Conservation (phyloP, 2,888 invertebrate genomes). For the Platycnemis pennipes region DNA sequence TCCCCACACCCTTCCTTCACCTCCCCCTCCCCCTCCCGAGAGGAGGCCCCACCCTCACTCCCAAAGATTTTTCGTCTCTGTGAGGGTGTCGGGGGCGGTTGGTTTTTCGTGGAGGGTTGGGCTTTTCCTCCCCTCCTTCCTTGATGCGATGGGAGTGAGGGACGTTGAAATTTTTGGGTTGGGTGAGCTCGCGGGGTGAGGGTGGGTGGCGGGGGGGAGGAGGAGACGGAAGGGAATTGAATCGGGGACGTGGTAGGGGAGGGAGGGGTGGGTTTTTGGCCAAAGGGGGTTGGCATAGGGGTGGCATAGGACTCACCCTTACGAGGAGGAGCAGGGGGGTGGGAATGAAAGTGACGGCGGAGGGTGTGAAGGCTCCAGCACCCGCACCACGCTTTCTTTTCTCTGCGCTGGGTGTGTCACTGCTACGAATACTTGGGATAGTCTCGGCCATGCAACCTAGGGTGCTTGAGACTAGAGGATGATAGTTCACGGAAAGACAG, state of each 20-base stretch:
- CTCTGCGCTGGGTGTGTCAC: not conserved
- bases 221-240: not conserved
- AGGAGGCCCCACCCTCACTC: too few species aligned
- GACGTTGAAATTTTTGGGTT: conserved; percentile 9
- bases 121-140: not conserved
- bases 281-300: not conserved
- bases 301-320: not conserved
- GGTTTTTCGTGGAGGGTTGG: not conserved
- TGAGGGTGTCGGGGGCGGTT: not conserved
- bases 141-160: conserved; percentile 17
- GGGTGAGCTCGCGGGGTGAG: not conserved
- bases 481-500: too few species aligned
- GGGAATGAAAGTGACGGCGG: not conserved
- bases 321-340: not conserved
- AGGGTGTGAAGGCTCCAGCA: not conserved
- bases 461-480: too few species aligned
- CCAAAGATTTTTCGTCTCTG: not conserved
- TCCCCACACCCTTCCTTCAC: not conserved
- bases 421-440: not conserved
- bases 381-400: not conserved
- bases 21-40: not conserved
- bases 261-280: not conserved
- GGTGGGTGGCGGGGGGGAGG: not conserved
- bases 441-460: not conserved
- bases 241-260: not conserved